Evolutionary conservation across 2,888 invertebrate genomes (phyloP), one percentile per base, ranked within the genome.

Genomic region (Nomada goodeniana): DNA sequence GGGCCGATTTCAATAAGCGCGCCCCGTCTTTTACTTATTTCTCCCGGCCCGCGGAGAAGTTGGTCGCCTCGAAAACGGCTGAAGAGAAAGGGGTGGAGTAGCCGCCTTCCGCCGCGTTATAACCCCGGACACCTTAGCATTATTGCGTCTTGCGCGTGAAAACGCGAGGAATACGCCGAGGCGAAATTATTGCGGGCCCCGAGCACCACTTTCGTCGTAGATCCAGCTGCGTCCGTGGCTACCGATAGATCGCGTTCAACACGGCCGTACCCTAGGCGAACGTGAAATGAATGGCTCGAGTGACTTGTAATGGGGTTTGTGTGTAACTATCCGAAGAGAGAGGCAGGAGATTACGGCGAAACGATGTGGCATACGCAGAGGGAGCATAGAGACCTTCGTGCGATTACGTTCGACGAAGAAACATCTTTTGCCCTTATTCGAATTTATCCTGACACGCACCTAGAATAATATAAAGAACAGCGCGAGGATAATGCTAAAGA

Each of bases 1-100:
- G 89, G 89, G 90, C 88, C 89, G 91, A 91, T 92, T 92, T 92
- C 92, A 92, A 92, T 92, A 91, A 91, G 84, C 90, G 77, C 80
- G 78, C 76, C 63, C 53, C 60, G 61, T 70, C 82, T 86, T 84
- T 88, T 82, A 80, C 85, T 88, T 80, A 84, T 88, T 84, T 83
- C 83, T 76, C 76, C 59, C 64, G 61, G 71, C 64, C 81, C 77
- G 72, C 61, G 79, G 75, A 80, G 81, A 29, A 55, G 55, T 53
- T 26, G 67, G 20, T 18, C 60, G 53, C 71, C 23, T 55, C 26
- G 36, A 50, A 50, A 61, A 36, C 52, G 59, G 60, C 67, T 26
- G 50, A 44, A 23, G 29, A 47, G 55, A 70, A 26, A 59, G 36
- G 61, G 83, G 77, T 69, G 77, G 73, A 72, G 78, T 68, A 82